phyloP scores from a whole-genome alignment of 1,140 invertebrate species.

The Orchestia grillus region DNA sequence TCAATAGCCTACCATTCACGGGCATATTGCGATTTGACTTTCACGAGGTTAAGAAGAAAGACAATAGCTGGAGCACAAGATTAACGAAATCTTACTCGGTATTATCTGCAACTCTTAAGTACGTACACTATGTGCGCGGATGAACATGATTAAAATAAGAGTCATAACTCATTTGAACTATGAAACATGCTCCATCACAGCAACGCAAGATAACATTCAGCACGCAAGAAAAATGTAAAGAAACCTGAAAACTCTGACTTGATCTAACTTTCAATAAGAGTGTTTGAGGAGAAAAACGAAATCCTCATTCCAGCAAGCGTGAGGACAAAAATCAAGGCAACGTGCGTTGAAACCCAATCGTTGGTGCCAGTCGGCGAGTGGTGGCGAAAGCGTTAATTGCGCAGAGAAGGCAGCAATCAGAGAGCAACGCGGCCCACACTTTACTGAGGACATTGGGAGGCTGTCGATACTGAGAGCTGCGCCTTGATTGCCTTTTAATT shows the following conservation, averaged over 20 bases:
- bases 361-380: neutral
- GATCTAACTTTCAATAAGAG: neutral
- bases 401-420: conserved; percentile 13
- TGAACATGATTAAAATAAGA: neutral
- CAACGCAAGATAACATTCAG: neutral
- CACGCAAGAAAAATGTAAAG: neutral
- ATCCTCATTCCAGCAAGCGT: neutral
- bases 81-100: neutral
- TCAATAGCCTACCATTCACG: neutral
- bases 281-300: neutral
- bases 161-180: neutral
- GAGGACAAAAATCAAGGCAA: neutral
- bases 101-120: neutral
- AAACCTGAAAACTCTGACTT: neutral
- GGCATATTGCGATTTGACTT: neutral
- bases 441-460: conserved; percentile 18
- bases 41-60: neutral
- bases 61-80: neutral
- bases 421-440: neutral
- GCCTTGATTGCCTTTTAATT: conserved; percentile 52
- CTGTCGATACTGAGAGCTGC: conserved; percentile 1
- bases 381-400: conserved; percentile 27
- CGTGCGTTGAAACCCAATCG: neutral
- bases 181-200: neutral
- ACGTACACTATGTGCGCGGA: neutral